Evolutionary conservation across 2,888 invertebrate genomes (phyloP), one percentile per base, ranked within the genome.

Genomic region (Escarpia spicata): DNA sequence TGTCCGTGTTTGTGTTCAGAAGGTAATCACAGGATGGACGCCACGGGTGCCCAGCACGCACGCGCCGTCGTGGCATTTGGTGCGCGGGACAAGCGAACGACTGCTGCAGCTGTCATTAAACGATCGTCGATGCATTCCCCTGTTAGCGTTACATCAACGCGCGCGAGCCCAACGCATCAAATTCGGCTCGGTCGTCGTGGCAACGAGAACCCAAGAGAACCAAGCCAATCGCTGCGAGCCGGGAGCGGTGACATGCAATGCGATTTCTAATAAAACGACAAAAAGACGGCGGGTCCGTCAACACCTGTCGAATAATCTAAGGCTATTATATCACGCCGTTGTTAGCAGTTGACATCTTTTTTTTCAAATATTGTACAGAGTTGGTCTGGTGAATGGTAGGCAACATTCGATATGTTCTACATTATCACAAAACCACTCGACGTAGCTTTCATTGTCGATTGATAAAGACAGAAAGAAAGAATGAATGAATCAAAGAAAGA

Each of bases 191-290:
- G 75, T 75, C 26, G 75, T 6, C 75, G 75, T 75, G 75, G 75
- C 75, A 75, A 75, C 75, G 75, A 6, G 75, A 15, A 26, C 75
- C 75, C 75, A 75, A 75, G 75, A 75, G 75, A 26, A 75, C 75
- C 75, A 6, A 75, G 75, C 75, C 75, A 75, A 75, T 75, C 75
- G 75, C 75, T 75, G 75, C 75, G 75, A n/a, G 75, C 75, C 75
- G 75, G 26, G 75, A 75, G 75, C 75, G n/a, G 19, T 75, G 75
- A 75, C 75, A 75, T 75, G 75, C 75, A 75, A 75, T 75, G 75
- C 75, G 75, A 75, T 75, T 75, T 75, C 75, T 75, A 26, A 75
- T 75, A 75, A 75, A 75, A 75, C 75, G 75, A 75, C 75, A 75
- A 75, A 75, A 75, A 75, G 75, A n/a, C 75, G 75, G 75, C 75